Evolutionary conservation across 2,113 vertebrate genomes (phyloP), one percentile per base, ranked within the genome.

Genomic region (Barnardius zonarius): DNA sequence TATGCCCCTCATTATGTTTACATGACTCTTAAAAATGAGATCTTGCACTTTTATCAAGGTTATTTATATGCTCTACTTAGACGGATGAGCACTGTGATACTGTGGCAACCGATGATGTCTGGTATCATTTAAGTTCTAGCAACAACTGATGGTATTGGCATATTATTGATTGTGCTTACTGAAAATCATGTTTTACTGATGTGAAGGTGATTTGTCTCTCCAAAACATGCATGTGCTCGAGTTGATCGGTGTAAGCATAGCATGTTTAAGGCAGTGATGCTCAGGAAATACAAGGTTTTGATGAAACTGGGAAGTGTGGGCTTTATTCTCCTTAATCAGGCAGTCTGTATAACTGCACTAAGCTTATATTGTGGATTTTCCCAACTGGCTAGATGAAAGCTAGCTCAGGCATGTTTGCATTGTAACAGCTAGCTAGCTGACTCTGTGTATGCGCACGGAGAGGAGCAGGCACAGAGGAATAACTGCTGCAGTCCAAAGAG

Each of bases 361-460:
- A 78, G 10, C 13, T 87, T 49, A 6, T 5, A 2, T 3, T 19
- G 67, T 68, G 27, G 6, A 22, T 74, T 83, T 72, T 16, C 43
- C 52, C 35, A 44, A 11, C 31, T 74, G 22, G 2, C 18, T 83
- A 31, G 22, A 44, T 59, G 57, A 57, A 77, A 92, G 23, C 22
- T 59, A 4, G 61, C 22, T 86, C 49, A 46, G 61, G 79, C 59
- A 54, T 13, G 39, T 54, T 88, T 66, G 49, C 14, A 6, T 25
- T 25, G 64, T 28, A 59, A 33, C 8, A 67, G 14, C 16, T 48
- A 84, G 16, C 5, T 49, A 31, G 20, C 44, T 57, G n/a, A 20
- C 16, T 77, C 5, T 16, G 4, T 28, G 25, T 33, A 66, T n/a
- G 20, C 31, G 3, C 0, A 0, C 1, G 1, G 77, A 83, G n/a